Evolutionary conservation across 2,888 invertebrate species (phyloP), one percentile per base, ranked within the genome.

Genomic region (Orthonychiurus folsomi): DNA sequence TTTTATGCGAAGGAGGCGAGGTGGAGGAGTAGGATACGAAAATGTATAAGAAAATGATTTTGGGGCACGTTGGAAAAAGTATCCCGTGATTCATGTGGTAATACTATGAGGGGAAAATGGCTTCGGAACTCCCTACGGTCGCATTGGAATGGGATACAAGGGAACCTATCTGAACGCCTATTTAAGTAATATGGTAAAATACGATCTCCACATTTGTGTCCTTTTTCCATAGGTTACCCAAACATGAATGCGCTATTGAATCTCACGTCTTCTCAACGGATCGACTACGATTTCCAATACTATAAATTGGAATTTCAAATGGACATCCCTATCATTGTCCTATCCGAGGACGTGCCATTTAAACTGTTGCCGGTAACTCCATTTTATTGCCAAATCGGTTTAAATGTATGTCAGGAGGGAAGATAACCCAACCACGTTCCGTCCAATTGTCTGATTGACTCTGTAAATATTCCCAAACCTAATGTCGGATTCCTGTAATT

Each of bases 181-280:
- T 37, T 37, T 37, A 37, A 37, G 37, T 37, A 37, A 37, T 37
- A 37, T 37, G 37, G 37, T 37, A 37, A 37, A 37, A 37, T 37
- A 37, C 37, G 37, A 37, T 5, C 37, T 37, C 5, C 37, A 37
- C 15, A 15, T 37, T 5, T 37, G 37, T 37, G 37, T 15, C 37
- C 15, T 37, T 37, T 15, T 37, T 37, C 37, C 15, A 9, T 37
- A 37, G 37, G 37, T 37, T 9, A 9, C 37, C 15, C 37, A 9
- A 37, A 37, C 37, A 37, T 37, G 37, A 15, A 5, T 15, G 5
- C 9, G 9, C 37, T 37, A 37, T 37, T 15, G 37, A 37, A 9
- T 37, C 37, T 37, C 37, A 37, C 5, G 5, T 5, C 37, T 37
- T 5, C 5, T 5, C 37, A 37, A 37, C 5, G 15, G 37, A 15